phyloP scores from a whole-genome alignment of 1,140 invertebrate genomes.

The Chionoecetes opilio region DNA sequence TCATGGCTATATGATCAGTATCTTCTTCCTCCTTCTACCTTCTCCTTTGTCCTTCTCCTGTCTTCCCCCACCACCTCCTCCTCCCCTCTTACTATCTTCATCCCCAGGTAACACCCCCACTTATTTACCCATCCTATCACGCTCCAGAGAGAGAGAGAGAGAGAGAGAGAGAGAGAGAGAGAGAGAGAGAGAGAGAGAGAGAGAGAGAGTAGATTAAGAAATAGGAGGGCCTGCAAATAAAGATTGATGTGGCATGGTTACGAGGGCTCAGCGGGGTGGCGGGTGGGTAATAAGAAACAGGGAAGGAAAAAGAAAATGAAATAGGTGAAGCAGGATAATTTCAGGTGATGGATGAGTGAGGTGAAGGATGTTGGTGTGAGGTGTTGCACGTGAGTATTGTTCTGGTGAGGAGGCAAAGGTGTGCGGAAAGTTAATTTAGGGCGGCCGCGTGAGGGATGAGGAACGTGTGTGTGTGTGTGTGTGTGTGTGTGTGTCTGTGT shows the following conservation, averaged over 20 bases:
- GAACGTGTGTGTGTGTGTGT: too few relatives aligned
- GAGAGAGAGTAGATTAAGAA: constrained; percentile 9
- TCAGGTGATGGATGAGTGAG: too few relatives aligned
- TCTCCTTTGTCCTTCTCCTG: background rate
- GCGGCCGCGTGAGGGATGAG: background rate
- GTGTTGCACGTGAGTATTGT: too few relatives aligned
- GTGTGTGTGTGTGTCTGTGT: too few relatives aligned
- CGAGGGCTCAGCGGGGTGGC: too few relatives aligned
- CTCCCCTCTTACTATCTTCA: background rate
- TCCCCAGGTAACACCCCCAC: too few relatives aligned
- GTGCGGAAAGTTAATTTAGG: background rate
- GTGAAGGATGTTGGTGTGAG: too few relatives aligned
- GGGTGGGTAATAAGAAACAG: too few relatives aligned
- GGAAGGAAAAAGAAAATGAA: too few relatives aligned
- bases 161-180: constrained; percentile 8
- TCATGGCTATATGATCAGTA: too few relatives aligned
- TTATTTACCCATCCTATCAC: background rate
- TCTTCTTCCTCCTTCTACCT: too few relatives aligned
- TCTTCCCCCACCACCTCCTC: background rate
- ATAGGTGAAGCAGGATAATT: too few relatives aligned
- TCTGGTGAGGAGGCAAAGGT: background rate
- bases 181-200: constrained; percentile 19
- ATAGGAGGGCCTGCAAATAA: background rate
- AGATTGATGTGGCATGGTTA: background rate
- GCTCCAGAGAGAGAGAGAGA: constrained; percentile 1